Base-by-base conservation (phyloP, 2,113 vertebrate genomes). In the Oreocharis arfaki region DNA sequence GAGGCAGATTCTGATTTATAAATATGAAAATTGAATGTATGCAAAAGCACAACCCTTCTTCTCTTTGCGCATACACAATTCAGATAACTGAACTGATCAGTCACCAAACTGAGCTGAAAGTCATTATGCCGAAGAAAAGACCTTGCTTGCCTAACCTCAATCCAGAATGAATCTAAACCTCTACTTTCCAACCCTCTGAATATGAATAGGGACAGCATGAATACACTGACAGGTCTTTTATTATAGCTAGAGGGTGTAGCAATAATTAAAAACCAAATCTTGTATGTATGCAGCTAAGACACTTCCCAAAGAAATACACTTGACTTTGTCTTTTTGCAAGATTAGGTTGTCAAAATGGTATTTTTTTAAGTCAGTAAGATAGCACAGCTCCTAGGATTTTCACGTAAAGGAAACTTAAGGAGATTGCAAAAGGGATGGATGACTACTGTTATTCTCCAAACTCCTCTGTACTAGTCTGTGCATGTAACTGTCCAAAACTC, bases 201-300 rank as follows among this genome's bases (percentile, higher is more conserved):
- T 96, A 93, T 65, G 88, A 84, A 95, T 64, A 79, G 65, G 89
- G 81, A 82, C 74, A 91, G 89, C 70, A 47, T 74, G 73, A 96
- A 87, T 52, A 87, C 0, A 0, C 79, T 75, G 90, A 94, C 91
- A 92, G 89, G 91, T 90, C 90, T 93, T 93, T 92, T 83, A 90
- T 85, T 96, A 84, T 64, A 96, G 84, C 89, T 96, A 73, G 93
- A 96, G 84, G 87, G 74, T 89, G 80, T 42, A 95, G 90, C 87
- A 97, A 93, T 97, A 97, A 97, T 97, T 97, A 97, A 97, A 97
- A 95, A 7, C 55, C 84, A 89, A 87, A 87, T 84, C 93, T 96
- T 95, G 70, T 70, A 95, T 32, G 42, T 33, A 64, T 88, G 96
- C n/a, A 7, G 80, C 26, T 60, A 87, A 80, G 93, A 94, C 65